phyloP scores from a whole-genome alignment of 2,113 vertebrate genomes.

The Chiloscyllium plagiosum region DNA sequence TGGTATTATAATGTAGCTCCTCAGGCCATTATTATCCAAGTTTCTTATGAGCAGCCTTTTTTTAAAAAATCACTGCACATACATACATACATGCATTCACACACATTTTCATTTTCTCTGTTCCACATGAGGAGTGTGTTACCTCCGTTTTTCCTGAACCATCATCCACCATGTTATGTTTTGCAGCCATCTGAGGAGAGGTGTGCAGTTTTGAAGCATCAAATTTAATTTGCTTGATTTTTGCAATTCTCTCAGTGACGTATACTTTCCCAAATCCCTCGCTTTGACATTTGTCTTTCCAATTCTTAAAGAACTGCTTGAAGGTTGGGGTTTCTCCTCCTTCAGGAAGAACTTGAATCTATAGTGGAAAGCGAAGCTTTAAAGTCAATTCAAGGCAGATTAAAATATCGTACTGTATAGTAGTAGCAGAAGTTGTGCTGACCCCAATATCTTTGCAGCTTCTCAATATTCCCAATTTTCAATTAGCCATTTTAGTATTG shows the following conservation, averaged over 20 bases:
- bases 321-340: constrained; percentile 84
- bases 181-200: constrained; percentile 76
- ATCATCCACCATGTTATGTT: constrained; percentile 82
- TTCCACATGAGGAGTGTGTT: constrained; percentile 30
- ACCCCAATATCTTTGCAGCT: not conserved
- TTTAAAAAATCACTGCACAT: not conserved
- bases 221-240: constrained; percentile 71
- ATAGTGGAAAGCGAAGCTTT: constrained; percentile 43
- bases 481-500: not conserved
- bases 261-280: constrained; percentile 75
- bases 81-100: not conserved
- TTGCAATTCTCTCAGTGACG: constrained; percentile 76
- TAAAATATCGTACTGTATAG: not conserved
- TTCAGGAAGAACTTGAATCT: constrained; percentile 88
- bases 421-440: not conserved
- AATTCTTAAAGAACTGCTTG: constrained; percentile 81
- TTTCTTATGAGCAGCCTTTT: not conserved
- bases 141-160: constrained; percentile 78
- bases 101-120: not conserved
- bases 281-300: constrained; percentile 76
- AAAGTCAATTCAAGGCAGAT: not conserved
- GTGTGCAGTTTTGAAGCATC: constrained; percentile 77
- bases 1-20: not conserved
- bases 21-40: not conserved
- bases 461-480: not conserved